Conservation (phyloP, 2,888 invertebrate species). For the Chrysina gloriosa region DNA sequence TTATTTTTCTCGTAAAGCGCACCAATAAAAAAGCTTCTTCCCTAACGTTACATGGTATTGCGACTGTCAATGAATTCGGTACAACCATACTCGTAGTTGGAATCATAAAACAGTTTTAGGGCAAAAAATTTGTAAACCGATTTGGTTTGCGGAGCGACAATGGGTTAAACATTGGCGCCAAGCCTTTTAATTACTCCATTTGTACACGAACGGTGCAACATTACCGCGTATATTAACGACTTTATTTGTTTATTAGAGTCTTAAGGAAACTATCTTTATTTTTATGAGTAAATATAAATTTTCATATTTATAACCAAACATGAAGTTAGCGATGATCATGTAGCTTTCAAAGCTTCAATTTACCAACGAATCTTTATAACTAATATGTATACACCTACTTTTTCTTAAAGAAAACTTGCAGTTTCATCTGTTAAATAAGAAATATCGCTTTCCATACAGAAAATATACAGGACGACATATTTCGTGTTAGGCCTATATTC, state of each 20-base stretch:
- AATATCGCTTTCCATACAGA: too few species aligned
- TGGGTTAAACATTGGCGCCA: conserved; percentile 25
- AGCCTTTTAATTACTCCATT: conserved; percentile 26
- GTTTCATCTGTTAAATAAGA: too few species aligned
- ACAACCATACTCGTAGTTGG: background rate
- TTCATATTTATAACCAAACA: background rate
- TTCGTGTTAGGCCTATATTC: too few species aligned
- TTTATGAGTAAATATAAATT: conserved; percentile 6
- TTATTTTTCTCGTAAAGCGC: conserved; percentile 26
- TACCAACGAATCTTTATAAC: too few species aligned
- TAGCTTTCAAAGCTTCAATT: too few species aligned
- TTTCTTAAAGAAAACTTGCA: too few species aligned
- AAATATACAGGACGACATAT: too few species aligned
- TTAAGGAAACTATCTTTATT: background rate
- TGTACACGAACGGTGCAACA: conserved; percentile 16
- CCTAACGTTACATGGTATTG: background rate
- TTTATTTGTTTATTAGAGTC: conserved; percentile 22
- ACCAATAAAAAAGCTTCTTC: conserved; percentile 29
- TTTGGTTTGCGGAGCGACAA: conserved; percentile 30
- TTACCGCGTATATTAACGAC: background rate
- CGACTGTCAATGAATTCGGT: conserved; percentile 1
- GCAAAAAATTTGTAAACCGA: conserved; percentile 19
- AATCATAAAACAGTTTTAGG: conserved; percentile 10
- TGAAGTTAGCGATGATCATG: too few species aligned
- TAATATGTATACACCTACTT: too few species aligned